Percentiles rank a stretch among this genome's conserved stretches.
These are phyloP conservation scores for Limulus polyphemus DNA, from an alignment of 2,888 invertebrate genomes.

Conservation along the genomic window DNA sequence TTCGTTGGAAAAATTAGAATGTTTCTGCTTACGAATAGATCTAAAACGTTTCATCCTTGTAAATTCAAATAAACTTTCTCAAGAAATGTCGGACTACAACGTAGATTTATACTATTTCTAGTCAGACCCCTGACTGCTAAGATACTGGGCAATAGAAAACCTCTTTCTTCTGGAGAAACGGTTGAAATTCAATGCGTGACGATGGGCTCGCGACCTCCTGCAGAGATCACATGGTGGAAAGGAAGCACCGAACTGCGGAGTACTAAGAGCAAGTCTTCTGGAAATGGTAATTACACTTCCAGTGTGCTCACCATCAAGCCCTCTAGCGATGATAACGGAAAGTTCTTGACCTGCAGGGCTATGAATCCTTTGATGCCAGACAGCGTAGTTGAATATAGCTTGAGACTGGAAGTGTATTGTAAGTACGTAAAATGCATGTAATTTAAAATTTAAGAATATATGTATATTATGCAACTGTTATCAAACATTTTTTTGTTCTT, in stretches of 20 bases:
- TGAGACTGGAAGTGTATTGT: constrained; percentile 30
- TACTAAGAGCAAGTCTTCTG: constrained; percentile 25
- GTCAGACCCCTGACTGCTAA: constrained; percentile 18
- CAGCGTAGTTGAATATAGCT: constrained; percentile 28
- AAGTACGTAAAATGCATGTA: constrained; percentile 17
- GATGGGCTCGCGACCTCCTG: constrained; percentile 34
- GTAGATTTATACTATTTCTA: constrained; percentile 2
- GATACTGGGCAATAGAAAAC: constrained; percentile 14
- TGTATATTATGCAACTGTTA: too few relatives aligned
- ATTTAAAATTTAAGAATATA: too few relatives aligned
- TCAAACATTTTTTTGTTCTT: too few relatives aligned
- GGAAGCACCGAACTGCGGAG: constrained; percentile 58
- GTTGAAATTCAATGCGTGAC: constrained; percentile 21
- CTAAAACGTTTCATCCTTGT: too few relatives aligned
- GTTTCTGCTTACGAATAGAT: too few relatives aligned
- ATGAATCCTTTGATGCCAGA: constrained; percentile 29
- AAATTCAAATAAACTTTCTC: too few relatives aligned
- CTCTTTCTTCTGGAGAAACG: constrained; percentile 16
- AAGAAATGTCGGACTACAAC: too few relatives aligned
- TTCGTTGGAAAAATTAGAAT: too few relatives aligned
- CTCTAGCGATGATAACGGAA: constrained; percentile 28
- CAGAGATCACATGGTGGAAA: constrained; percentile 73
- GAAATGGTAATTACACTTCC: constrained; percentile 26
- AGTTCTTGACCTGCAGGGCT: constrained; percentile 43
- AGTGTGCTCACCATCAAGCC: constrained; percentile 28